Conservation (phyloP, 2,888 invertebrate species). For the Acronicta psi region DNA sequence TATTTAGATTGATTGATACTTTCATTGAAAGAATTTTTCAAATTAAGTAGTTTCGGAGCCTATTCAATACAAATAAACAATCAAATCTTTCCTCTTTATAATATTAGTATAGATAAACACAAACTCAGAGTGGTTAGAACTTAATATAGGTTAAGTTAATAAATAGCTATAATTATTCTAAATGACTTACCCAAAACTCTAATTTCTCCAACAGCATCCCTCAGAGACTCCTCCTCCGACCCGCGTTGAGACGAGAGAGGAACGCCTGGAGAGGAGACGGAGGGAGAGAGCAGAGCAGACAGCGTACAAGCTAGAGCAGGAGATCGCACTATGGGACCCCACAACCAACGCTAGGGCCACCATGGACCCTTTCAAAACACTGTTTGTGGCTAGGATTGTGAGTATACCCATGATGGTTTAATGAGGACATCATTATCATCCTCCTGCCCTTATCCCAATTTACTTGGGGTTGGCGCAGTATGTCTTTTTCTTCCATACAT, state of each 20-base stretch:
- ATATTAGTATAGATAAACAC: too few species aligned
- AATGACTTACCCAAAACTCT: background rate
- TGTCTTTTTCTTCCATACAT: too few species aligned
- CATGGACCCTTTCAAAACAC: slow-evolving; percentile 98
- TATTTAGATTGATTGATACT: too few species aligned
- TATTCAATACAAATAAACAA: too few species aligned
- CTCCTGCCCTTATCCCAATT: too few species aligned
- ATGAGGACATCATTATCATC: too few species aligned
- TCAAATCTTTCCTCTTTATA: too few species aligned
- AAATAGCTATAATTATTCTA: background rate
- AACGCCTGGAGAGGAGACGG: slow-evolving; percentile 95
- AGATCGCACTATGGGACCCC: slow-evolving; percentile 99
- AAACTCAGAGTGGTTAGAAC: too few species aligned
- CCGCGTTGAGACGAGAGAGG: slow-evolving; percentile 98
- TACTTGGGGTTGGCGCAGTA: too few species aligned
- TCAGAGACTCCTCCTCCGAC: slow-evolving; percentile 99
- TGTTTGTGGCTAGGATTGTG: slow-evolving; percentile 98
- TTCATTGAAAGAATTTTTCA: too few species aligned
- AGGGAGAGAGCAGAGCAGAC: slow-evolving; percentile 98
- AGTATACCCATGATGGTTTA: slow-evolving; percentile 76
- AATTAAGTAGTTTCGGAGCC: too few species aligned
- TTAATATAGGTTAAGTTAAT: too few species aligned
- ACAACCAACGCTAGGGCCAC: slow-evolving; percentile 93
- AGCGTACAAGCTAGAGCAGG: slow-evolving; percentile 99
- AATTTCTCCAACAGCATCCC: slow-evolving; percentile 92